Conservation (phyloP, 2,113 vertebrate species). For the Tragelaphus buxtoni region DNA sequence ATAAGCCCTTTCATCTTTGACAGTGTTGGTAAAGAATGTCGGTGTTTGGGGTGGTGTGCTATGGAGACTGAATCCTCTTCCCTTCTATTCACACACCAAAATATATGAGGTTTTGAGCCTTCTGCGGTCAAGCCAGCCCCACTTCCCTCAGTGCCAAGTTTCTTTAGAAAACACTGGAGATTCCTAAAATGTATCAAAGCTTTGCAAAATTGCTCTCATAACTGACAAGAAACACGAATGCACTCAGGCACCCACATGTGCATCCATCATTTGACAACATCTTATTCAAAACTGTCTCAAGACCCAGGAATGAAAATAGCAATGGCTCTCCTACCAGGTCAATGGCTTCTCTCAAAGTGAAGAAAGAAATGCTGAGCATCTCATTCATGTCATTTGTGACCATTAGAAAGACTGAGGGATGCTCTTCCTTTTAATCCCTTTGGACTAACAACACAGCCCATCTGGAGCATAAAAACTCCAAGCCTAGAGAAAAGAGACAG, state of each 20-base stretch:
- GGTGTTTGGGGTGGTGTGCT: not conserved
- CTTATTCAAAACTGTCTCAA: not conserved
- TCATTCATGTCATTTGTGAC: not conserved
- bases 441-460: not conserved
- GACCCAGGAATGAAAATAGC: not conserved
- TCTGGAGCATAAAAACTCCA: slow-evolving; percentile 22
- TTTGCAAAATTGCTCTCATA: not conserved
- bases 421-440: slow-evolving; percentile 1
- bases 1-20: not conserved
- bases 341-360: not conserved
- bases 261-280: not conserved
- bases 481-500: not conserved
- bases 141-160: not conserved
- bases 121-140: not conserved
- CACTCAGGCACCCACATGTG: not conserved
- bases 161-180: slow-evolving; percentile 25
- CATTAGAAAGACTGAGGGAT: slow-evolving; percentile 44
- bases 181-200: not conserved
- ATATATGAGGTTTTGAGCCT: not conserved
- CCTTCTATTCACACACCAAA: not conserved
- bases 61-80: not conserved
- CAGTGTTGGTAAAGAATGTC: not conserved
- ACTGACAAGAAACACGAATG: not conserved
- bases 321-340: not conserved
- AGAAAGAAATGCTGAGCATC: not conserved